Conservation (phyloP, 2,797 vertebrate genomes). For the Dromococcyx pavoninus region DNA sequence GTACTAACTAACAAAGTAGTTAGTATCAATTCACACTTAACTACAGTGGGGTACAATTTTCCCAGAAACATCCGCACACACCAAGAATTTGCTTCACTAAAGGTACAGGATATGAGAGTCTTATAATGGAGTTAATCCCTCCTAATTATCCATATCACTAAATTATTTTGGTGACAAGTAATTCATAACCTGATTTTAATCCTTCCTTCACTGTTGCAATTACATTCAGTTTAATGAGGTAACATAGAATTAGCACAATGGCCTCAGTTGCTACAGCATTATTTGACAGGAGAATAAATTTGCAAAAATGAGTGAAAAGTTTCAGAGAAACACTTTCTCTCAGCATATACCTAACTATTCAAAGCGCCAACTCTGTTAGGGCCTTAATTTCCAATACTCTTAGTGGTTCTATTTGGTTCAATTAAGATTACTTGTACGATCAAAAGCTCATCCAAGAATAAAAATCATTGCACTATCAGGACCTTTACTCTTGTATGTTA, state of each 20-base stretch:
- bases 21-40: not conserved
- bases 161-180: not conserved
- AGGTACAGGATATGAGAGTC: not conserved
- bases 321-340: not conserved
- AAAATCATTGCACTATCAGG: not conserved
- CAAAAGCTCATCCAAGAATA: not conserved
- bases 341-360: not conserved
- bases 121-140: not conserved
- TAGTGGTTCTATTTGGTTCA: not conserved
- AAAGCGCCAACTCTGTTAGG: not conserved
- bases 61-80: not conserved
- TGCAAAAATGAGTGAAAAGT: not conserved
- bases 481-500: not conserved
- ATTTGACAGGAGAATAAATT: not conserved
- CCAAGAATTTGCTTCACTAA: not conserved
- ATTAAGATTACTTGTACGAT: not conserved
- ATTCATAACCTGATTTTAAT: not conserved
- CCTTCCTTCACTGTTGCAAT: not conserved
- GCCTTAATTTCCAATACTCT: not conserved
- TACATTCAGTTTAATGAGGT: not conserved
- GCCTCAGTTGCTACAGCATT: not conserved
- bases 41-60: not conserved
- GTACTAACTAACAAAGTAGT: not conserved
- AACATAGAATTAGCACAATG: not conserved
- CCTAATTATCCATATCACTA: not conserved